Percentiles rank a stretch among this genome's conserved stretches.
These are phyloP conservation scores for Lytechinus variegatus DNA, from an alignment of 35 echinoderm and acorn worm species.

Conservation along the genomic window DNA sequence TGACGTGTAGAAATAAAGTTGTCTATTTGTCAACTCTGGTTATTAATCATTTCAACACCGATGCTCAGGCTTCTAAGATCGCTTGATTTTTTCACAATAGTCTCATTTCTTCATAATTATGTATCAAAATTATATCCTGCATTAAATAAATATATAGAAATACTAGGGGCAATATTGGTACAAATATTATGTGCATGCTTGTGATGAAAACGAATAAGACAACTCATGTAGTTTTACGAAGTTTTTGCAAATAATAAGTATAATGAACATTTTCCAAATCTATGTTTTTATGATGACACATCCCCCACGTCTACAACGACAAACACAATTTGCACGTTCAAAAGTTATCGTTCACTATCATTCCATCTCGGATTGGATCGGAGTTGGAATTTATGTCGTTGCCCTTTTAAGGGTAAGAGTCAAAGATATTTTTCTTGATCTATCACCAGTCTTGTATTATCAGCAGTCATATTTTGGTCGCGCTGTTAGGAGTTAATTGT, in stretches of 20 bases:
- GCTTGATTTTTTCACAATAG: too few species aligned
- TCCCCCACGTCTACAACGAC: not conserved
- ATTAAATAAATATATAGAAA: too few species aligned
- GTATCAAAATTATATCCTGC: too few species aligned
- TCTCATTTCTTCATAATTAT: too few species aligned
- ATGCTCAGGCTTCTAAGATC: too few species aligned
- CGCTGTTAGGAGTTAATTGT: conserved; percentile 39
- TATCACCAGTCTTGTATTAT: conserved; percentile 15
- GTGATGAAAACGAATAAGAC: too few species aligned
- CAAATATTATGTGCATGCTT: too few species aligned
- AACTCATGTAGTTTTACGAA: too few species aligned
- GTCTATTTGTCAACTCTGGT: not conserved
- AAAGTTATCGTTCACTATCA: not conserved
- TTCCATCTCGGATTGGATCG: not conserved
- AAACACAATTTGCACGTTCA: not conserved
- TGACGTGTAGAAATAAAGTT: not conserved
- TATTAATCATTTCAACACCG: not conserved
- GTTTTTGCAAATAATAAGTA: too few species aligned
- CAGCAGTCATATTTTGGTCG: conserved; percentile 31
- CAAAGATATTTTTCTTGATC: not conserved
- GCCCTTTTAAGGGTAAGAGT: not conserved
- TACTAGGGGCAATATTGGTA: too few species aligned
- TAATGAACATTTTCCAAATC: too few species aligned
- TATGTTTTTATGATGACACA: not conserved
- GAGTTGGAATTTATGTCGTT: not conserved